Evolutionary conservation across 2,888 invertebrate genomes (phyloP), one percentile per base, ranked within the genome.

Genomic region (Liodrosophila aerea): DNA sequence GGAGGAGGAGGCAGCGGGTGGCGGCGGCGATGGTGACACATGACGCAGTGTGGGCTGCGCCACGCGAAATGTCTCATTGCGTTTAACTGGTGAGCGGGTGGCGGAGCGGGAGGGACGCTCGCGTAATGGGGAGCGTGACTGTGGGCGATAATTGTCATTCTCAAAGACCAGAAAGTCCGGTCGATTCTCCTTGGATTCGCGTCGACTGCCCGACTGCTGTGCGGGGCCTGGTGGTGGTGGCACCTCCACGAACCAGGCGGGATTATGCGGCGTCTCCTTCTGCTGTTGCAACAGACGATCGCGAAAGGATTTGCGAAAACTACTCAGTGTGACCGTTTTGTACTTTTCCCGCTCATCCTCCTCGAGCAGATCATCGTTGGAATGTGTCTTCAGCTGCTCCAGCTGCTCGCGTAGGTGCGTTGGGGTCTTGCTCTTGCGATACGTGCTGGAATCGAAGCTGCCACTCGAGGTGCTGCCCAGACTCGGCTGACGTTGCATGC

Each of bases 171-270:
- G 68, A 11, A 87, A 76, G 12, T 87, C 88, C 0, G 76, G 69
- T 1, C 84, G 84, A 53, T 85, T 77, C 62, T 87, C 85, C 39
- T 86, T 84, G 11, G 73, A 70, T 0, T 65, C 69, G 4, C 50
- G 41, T 0, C 56, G 64, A 2, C 11, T 16, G 1, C 13, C 2
- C 12, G 4, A 7, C 13, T 7, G 9, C 9, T 9, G 2, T 8
- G 9, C 3, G 40, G 30, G 9, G 1, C 51, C 29, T 0, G 36
- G 54, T 0, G 80, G 73, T 27, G 80, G 58, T 2, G 89, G 89
- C 5, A 90, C 90, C 61, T 88, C 88, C 4, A 90, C 88, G 60
- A 90, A 90, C 90, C 90, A 90, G 49, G 90, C 72, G 22, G 90
- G 90, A 81, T 89, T 89, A 41, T 90, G 78, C 0, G 88, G 87